Conservation (phyloP, 2,888 invertebrate genomes). For the Arrhopalites spinosus region DNA sequence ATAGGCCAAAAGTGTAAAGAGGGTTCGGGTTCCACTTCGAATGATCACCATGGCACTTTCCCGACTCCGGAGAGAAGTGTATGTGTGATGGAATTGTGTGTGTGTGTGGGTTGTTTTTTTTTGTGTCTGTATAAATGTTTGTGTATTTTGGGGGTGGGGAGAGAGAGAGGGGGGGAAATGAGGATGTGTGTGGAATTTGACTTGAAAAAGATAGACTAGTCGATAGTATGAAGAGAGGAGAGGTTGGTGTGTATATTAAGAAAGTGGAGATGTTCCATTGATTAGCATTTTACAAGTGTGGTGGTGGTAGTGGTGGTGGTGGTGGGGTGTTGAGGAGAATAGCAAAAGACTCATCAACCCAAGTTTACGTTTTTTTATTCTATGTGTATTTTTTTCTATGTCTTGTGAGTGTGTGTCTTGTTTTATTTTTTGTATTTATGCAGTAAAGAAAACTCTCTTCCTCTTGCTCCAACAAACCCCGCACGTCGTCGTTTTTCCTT, state of each 20-base stretch:
- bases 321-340: neutral
- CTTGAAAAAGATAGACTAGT: neutral
- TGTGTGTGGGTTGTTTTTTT: too few relatives aligned
- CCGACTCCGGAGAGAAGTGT: slow-evolving; percentile 44
- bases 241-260: neutral
- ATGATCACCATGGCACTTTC: slow-evolving; percentile 56
- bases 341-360: slow-evolving; percentile 13
- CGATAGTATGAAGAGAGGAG: neutral
- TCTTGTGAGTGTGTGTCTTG: neutral
- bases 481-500: neutral
- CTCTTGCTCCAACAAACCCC: too few relatives aligned
- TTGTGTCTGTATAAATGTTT: too few relatives aligned
- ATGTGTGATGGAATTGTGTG: too few relatives aligned
- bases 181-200: too few relatives aligned
- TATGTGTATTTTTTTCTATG: neutral
- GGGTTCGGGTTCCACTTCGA: slow-evolving; percentile 50
- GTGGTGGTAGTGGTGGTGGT: neutral
- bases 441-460: neutral
- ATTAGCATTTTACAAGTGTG: neutral
- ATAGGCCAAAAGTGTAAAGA: slow-evolving; percentile 56
- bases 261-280: slow-evolving; percentile 9
- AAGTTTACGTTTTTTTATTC: neutral
- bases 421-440: neutral
- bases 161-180: neutral
- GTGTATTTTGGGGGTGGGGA: neutral